Base-by-base conservation (phyloP, 2,797 vertebrate species). In the Sphaeramia orbicularis region DNA sequence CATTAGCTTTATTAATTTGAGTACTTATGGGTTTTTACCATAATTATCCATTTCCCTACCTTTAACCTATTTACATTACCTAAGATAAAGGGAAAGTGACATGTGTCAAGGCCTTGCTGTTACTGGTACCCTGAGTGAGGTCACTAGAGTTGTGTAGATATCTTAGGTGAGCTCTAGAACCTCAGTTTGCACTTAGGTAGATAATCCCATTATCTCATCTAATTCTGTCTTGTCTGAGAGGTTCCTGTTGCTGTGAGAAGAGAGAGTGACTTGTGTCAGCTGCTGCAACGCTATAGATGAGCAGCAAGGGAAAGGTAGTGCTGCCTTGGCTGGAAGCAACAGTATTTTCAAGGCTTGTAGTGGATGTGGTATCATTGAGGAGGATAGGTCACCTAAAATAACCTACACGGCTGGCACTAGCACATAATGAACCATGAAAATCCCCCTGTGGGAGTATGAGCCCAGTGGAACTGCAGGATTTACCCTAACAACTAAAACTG, bases 131-230 rank as follows among this genome's bases (percentile, higher is more conserved):
- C 19, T 47, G 52, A 65, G 44, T 56, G 40, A 61, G 19, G 64
- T 69, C 44, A 60, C 49, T 53, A 24, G 55, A 18, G 72, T 59
- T 51, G 65, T 50, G 60, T 37, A 64, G 69, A 56, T 73, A 77
- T 87, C 53, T 81, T 61, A 53, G 43, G 38, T 21, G 3, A 69
- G 74, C 63, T 16, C 67, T 51, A 24, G 58, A 50, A 80, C 71
- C 77, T 81, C 66, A 51, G 67, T 86, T 85, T 83, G 68, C 83
- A 84, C 80, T 86, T 86, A 88, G 76, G 80, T 57, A 64, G 75
- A 69, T 94, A 93, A 94, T 93, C 92, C 80, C 90, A 90, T 93
- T 92, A 93, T 79, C 80, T 87, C 60, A 68, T 88, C 92, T 93
- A 93, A 94, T 92, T 93, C 78, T 84, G 88, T 88, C 81, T 83